Evolutionary conservation across 2,888 invertebrate genomes (phyloP), one percentile per base, ranked within the genome.

Genomic region (Flexamia atlantica): DNA sequence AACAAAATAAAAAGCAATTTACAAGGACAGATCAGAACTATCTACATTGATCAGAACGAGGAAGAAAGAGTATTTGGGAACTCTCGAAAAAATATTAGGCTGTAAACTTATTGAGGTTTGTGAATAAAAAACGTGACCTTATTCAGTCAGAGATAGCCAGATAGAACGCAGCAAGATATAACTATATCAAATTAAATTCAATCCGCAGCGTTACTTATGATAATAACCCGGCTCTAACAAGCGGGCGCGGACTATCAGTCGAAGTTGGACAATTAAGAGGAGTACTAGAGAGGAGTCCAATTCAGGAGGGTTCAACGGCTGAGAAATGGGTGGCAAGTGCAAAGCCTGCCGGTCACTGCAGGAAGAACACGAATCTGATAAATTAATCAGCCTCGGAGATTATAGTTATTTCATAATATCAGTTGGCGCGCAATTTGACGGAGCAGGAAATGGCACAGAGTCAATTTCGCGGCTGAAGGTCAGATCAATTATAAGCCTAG

Each of bases 351-450:
- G 68, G 20, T n/a, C 30, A 23, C 72, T 42, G 25, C 4, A 42
- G 42, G 42, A 42, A 72, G 72, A 72, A 40, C 36, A 72, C 72
- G 42, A 72, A 40, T 40, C 40, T 72, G 72, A 72, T 72, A 42
- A 40, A 72, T 40, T 72, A 40, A 72, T 72, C 72, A 72, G 72
- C 40, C 20, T 20, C 3, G 42, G 4, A 72, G 72, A 72, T 72
- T 36, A 72, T 72, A 72, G 72, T 72, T 72, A 72, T 72, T 72
- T 42, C 20, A 72, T 23, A 72, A 36, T 72, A 72, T 72, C 72
- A n/a, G 72, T 32, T 72, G 72, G 72, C 32, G 72, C 72, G 72
- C 72, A 72, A 72, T 72, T 72, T 72, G 72, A 36, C 72, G 42
- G 20, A 72, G 72, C 72, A 72, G 72, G 72, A 72, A 72, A 72